Base-by-base conservation (phyloP, 2,113 vertebrate species). In the Haemorhous mexicanus region DNA sequence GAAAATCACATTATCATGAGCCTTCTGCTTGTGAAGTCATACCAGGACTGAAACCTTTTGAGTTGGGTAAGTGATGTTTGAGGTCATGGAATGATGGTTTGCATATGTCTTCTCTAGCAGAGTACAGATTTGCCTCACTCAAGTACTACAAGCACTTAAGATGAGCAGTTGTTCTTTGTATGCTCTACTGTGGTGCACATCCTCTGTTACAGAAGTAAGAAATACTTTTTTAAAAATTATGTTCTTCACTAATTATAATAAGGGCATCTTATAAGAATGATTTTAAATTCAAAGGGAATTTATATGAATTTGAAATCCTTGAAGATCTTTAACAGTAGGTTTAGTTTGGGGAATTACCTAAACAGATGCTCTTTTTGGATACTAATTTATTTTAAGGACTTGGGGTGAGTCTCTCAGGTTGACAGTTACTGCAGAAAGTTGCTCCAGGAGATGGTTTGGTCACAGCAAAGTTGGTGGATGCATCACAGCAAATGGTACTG, bases 1-100 rank as follows among this genome's bases (percentile, higher is more conserved):
- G 83, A 37, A 84, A 44, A 33, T 27, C 4, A 0, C 14, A 9
- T 32, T 41, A 27, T 30, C 28, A 19, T 8, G 21, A 82, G 43
- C 28, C 17, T 78, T 74, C 33, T 70, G 41, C n/a, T 83, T 0
- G 0, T 33, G 37, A 17, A 28, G 32, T 58, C 1, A 0, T 43
- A 19, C 17, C n/a, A 16, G 24, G 32, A 9, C 23, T 46, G 94
- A 79, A 67, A 64, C 59, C 4, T 20, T 53, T 16, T 13, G 52
- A 30, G 43, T 37, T 33, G 6, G 52, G 33, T 46, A 39, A 26
- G 50, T 64, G 62, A 16, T 62, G 8, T 1, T 26, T 62, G 77
- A 46, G 41, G 26, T 63, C 7, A 4, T 43, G 43, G 44, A 78
- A 21, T 58, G 15, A 1, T 6, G 32, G 35, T 79, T 69, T 5